Base-by-base conservation (phyloP, 30 jellyfish, hydroid and myxozoan genomes). In the Aurelia aurita complex sp. Pacific region DNA sequence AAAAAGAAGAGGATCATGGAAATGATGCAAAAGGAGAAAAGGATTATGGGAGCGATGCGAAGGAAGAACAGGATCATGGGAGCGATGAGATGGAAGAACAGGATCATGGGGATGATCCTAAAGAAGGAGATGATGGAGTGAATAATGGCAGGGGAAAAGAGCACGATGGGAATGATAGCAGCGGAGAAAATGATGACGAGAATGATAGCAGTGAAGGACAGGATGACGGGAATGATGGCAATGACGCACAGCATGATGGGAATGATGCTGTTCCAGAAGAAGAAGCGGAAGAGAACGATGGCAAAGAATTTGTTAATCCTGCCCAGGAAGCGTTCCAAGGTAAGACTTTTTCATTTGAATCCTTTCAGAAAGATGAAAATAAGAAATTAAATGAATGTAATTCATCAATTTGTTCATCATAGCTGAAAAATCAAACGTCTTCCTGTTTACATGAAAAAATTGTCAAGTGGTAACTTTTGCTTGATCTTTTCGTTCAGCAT, bases 171-270 rank as follows among this genome's bases (percentile, higher is more conserved):
- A 76, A 76, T 16, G 34, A 76, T 16, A 29, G 72, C 36, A 40
- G 67, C 67, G 29, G 36, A 77, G 87, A 38, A 36, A 7, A 46
- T n/a, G 59, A 50, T 3, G 53, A 73, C 65, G 29, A 50, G 32
- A 66, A 19, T 23, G 15, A 62, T 8, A 75, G 63, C 52, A 40
- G 38, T 13, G 33, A 75, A 17, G 74, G 19, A 17, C 83, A 73
- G 59, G 43, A 68, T 42, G 54, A 16, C 59, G 83, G 70, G 29
- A 68, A 52, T 66, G 81, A 32, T 36, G 12, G 52, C 33, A 71
- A 19, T 17, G 32, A 73, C 6, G 8, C 4, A n/a, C 42, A 55
- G 19, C 18, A 50, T 23, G 46, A 52, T 7, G 83, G 70, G 16
- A 17, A 52, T 0, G 40, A 66, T 10, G 54, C 36, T 14, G 4